Evolutionary conservation across 2,888 invertebrate species (phyloP).

Genomic region (Hirtodrosophila alboralis): DNA sequence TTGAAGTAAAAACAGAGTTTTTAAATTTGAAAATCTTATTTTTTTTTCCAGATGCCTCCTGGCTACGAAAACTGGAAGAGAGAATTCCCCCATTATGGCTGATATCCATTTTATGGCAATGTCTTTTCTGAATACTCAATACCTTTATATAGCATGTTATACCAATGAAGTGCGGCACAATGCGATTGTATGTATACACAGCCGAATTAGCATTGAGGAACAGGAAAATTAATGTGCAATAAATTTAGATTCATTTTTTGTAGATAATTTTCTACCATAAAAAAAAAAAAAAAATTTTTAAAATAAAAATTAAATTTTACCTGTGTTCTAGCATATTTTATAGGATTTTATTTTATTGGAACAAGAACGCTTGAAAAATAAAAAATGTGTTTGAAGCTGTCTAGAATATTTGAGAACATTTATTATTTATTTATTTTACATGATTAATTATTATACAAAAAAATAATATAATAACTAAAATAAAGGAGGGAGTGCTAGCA

Average conservation of each 20-base stretch:
- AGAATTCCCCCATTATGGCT: conserved; percentile 52
- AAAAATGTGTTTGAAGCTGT: too few species aligned
- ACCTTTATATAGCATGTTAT: conserved; percentile 51
- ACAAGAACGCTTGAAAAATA: too few species aligned
- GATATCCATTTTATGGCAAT: conserved; percentile 51
- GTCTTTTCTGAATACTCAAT: conserved; percentile 49
- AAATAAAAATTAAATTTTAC: too few species aligned
- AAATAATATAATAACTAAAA: too few species aligned
- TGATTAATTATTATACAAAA: too few species aligned
- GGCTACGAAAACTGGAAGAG: conserved; percentile 34
- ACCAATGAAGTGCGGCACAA: conserved; percentile 51
- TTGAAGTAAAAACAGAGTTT: too few species aligned
- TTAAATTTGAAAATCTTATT: conserved; percentile 3
- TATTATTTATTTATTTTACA: too few species aligned
- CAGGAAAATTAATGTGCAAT: neutral
- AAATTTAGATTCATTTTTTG: conserved; percentile 2
- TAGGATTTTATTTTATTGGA: too few species aligned
- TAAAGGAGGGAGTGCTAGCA: too few species aligned
- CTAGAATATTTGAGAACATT: too few species aligned
- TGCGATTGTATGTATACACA: conserved; percentile 40
- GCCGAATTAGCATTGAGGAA: neutral
- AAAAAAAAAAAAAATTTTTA: too few species aligned
- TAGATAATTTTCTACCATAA: neutral
- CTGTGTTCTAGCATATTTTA: too few species aligned
- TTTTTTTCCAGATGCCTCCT: conserved; percentile 42